A percentile compares a stretch with the other conserved stretches of the same genome.
These are phyloP conservation scores for Drosophila repleta DNA, from an alignment of 1,140 invertebrate genomes.

Conservation along the genomic window DNA sequence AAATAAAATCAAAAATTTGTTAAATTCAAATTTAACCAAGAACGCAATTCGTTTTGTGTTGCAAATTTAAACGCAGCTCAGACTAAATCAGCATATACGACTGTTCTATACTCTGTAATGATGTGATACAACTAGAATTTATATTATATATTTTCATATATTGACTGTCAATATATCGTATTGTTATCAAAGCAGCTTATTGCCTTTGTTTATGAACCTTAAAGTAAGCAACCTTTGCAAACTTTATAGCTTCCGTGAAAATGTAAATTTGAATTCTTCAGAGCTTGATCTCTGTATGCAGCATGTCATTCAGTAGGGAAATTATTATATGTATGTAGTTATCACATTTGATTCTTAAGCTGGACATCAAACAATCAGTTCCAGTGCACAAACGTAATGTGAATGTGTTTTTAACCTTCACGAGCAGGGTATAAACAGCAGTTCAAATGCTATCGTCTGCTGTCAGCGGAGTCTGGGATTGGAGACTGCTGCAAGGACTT, in stretches of 20 bases:
- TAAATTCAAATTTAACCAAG: constrained; percentile 32
- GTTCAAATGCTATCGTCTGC: constrained; percentile 3
- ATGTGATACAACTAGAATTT: too few species aligned
- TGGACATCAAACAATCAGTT: background rate
- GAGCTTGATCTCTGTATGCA: too few species aligned
- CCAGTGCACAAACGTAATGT: background rate
- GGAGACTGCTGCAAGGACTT: constrained; percentile 1
- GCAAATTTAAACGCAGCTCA: constrained; percentile 22
- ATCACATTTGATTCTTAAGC: too few species aligned
- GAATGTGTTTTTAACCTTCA: background rate
- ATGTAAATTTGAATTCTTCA: too few species aligned
- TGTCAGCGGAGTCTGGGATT: background rate
- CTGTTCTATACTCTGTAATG: background rate
- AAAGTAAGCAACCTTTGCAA: too few species aligned
- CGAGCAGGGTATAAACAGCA: constrained; percentile 3
- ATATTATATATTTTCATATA: too few species aligned
- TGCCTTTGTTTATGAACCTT: too few species aligned
- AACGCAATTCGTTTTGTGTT: constrained; percentile 20
- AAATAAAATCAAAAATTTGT: constrained; percentile 54
- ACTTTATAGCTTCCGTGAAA: too few species aligned
- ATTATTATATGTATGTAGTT: background rate
- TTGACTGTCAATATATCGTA: too few species aligned
- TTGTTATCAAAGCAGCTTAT: too few species aligned
- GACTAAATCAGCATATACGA: background rate
- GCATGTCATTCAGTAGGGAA: background rate